Evolutionary conservation across 2,888 invertebrate species (phyloP).

Genomic region (Caenorhabditis japonica): DNA sequence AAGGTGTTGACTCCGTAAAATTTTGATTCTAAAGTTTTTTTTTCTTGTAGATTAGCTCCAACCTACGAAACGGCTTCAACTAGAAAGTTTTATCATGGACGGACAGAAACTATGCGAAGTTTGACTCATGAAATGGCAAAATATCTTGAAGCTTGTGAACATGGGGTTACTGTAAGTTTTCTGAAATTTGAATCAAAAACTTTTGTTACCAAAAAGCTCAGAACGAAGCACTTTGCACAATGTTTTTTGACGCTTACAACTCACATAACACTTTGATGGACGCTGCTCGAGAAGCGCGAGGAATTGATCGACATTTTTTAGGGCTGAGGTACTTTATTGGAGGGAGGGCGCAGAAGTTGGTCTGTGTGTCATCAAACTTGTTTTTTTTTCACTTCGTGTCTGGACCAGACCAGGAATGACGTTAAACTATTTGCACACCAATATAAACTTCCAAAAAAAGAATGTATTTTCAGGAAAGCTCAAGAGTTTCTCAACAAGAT

Average conservation of each 20-base stretch:
- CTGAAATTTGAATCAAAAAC: too few species aligned
- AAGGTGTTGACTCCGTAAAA: too few species aligned
- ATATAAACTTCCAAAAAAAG: too few species aligned
- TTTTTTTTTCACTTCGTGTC: too few species aligned
- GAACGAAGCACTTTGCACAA: constrained; percentile 28
- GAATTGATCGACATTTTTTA: constrained; percentile 56
- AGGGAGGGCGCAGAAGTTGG: constrained; percentile 23
- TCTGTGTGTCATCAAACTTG: neutral
- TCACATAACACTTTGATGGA: constrained; percentile 57
- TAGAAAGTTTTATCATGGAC: constrained; percentile 82
- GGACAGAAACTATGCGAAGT: constrained; percentile 83
- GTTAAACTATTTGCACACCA: too few species aligned
- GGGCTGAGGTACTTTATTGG: constrained; percentile 50
- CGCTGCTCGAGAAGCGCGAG: constrained; percentile 52
- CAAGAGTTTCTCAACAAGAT: constrained; percentile 4
- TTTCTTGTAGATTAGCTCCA: constrained; percentile 81
- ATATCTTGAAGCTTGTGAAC: constrained; percentile 35
- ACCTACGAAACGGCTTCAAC: constrained; percentile 83
- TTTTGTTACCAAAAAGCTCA: constrained; percentile 14
- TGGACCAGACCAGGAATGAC: too few species aligned
- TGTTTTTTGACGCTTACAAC: constrained; percentile 59
- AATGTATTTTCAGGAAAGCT: constrained; percentile 33
- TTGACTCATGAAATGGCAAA: constrained; percentile 80
- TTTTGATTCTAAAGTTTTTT: too few species aligned
- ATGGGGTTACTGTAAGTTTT: constrained; percentile 38